phyloP scores from a whole-genome alignment of 2,888 invertebrate genomes.

The Epistrophe grossulariae region DNA sequence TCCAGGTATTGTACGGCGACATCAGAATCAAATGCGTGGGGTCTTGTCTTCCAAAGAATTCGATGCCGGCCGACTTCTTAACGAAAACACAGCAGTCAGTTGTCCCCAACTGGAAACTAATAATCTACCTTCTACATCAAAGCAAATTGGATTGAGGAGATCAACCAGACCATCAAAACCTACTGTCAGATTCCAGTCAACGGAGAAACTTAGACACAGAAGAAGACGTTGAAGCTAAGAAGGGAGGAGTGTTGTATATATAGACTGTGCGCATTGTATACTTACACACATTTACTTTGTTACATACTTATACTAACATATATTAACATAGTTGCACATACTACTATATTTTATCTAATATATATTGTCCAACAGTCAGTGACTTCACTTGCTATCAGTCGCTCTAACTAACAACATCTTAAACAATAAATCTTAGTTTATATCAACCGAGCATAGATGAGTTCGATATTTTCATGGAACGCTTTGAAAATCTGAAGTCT shows the following conservation, averaged over 20 bases:
- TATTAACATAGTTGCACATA: too few species aligned
- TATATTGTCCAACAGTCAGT: too few species aligned
- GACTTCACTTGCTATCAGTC: too few species aligned
- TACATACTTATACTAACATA: too few species aligned
- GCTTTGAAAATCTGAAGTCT: slow-evolving; percentile 30
- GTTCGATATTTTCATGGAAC: slow-evolving; percentile 25
- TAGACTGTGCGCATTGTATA: too few species aligned
- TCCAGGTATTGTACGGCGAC: background rate
- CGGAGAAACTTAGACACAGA: background rate
- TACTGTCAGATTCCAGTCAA: background rate
- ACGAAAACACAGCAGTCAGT: background rate
- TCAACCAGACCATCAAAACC: background rate
- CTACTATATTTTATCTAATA: too few species aligned
- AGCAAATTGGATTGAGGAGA: slow-evolving; percentile 2
- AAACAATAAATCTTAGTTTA: too few species aligned
- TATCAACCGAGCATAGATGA: slow-evolving; percentile 30
- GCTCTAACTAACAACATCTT: too few species aligned
- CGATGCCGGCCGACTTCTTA: slow-evolving; percentile 3
- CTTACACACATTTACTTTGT: too few species aligned
- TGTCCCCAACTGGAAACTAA: background rate
- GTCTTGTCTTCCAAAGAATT: slow-evolving; percentile 12
- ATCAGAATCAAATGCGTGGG: slow-evolving; percentile 22
- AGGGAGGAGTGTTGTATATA: slow-evolving; percentile 7
- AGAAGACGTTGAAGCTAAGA: slow-evolving; percentile 14
- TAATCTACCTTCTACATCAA: too few species aligned